These are phyloP conservation scores for Andrena fulva DNA, from an alignment of 2,888 invertebrate species.

Conservation along the genomic window DNA sequence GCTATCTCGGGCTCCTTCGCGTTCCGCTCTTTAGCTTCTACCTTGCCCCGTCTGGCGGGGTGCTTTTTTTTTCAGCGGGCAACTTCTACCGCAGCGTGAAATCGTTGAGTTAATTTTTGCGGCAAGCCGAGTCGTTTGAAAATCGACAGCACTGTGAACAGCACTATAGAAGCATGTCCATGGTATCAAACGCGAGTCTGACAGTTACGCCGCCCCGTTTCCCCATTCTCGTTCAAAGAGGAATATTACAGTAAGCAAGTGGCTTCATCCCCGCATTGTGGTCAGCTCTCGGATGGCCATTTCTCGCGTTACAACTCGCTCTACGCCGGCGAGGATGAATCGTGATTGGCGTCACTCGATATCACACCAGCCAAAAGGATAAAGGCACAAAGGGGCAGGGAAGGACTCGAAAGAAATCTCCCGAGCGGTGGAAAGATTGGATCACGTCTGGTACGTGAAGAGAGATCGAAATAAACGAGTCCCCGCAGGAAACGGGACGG, in stretches of 20 bases:
- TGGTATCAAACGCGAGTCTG: too few species aligned
- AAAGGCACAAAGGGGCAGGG: conserved; percentile 7
- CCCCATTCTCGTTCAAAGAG: background rate
- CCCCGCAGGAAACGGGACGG: conserved; percentile 44
- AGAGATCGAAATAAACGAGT: conserved; percentile 61
- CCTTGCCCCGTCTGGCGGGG: background rate
- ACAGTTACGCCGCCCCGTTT: background rate
- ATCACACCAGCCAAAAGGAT: conserved; percentile 1
- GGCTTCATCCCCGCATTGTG: background rate
- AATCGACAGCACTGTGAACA: background rate
- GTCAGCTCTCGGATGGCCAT: background rate
- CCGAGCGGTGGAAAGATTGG: conserved; percentile 52
- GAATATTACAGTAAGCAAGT: background rate
- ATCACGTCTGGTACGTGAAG: conserved; percentile 57
- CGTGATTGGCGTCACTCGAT: conserved; percentile 23
- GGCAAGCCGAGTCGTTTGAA: background rate
- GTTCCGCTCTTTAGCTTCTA: conserved; percentile 18
- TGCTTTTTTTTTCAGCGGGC: background rate
- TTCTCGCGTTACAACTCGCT: background rate
- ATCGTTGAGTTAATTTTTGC: conserved; percentile 1
- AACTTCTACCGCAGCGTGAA: background rate
- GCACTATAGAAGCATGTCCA: background rate
- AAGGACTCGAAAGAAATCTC: background rate
- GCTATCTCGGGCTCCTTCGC: conserved; percentile 2
- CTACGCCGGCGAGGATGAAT: conserved; percentile 11